A percentile compares a stretch with the other conserved stretches of the same genome.
Conservation (phyloP, 2,113 vertebrate genomes). For the Pituophis catenifer region DNA sequence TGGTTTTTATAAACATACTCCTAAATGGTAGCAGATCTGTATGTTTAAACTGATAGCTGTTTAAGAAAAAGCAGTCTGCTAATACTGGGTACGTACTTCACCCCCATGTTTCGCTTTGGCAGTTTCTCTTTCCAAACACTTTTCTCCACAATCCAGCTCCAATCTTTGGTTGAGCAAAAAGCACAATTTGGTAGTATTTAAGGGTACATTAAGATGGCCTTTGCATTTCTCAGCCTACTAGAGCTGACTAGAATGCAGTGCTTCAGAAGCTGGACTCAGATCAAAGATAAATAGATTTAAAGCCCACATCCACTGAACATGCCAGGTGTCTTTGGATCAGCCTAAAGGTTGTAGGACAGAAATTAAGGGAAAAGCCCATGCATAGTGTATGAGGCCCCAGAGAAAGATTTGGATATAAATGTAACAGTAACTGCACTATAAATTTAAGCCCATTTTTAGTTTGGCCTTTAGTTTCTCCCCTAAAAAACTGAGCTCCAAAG, state of each 20-base stretch:
- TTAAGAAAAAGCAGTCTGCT: neutral
- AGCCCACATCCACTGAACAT: neutral
- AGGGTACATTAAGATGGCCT: neutral
- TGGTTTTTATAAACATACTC: neutral
- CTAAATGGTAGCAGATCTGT: neutral
- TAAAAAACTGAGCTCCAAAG: neutral
- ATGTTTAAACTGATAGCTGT: neutral
- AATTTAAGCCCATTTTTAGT: neutral
- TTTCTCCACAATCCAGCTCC: neutral
- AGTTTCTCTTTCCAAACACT: neutral
- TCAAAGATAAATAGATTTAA: neutral
- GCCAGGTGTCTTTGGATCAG: neutral
- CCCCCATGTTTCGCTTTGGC: no score
- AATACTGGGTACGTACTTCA: neutral
- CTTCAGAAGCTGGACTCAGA: neutral
- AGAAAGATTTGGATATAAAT: neutral
- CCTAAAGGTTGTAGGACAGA: neutral
- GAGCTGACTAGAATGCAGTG: neutral
- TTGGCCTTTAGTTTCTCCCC: neutral
- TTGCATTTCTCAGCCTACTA: neutral
- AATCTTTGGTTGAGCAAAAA: neutral
- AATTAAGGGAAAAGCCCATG: neutral
- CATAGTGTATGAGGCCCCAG: neutral
- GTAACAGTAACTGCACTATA: neutral
- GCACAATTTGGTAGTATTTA: neutral